Evolutionary conservation across 2,888 invertebrate species (phyloP).

Genomic region (Hecatera dysodea): DNA sequence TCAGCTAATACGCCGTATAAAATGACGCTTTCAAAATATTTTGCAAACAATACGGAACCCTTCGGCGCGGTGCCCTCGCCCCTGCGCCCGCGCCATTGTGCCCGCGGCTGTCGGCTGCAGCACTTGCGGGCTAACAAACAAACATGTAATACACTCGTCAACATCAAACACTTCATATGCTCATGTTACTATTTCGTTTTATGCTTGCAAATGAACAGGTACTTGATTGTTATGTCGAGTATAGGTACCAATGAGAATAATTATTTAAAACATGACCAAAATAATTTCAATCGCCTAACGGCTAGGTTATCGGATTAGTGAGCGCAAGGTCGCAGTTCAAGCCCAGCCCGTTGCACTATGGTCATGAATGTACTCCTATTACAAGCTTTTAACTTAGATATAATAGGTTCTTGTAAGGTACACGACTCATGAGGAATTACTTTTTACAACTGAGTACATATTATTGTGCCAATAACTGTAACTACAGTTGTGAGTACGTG

Average conservation of each 20-base stretch:
- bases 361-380: neutral
- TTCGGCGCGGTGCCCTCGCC: conserved; percentile 76
- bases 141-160: conserved; percentile 62
- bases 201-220: conserved; percentile 32
- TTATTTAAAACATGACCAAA: neutral
- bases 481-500: too few species aligned
- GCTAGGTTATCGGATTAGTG: neutral
- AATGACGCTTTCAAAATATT: conserved; percentile 91
- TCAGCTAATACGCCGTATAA: conserved; percentile 88
- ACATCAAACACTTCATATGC: conserved; percentile 59
- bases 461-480: neutral
- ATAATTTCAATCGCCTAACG: neutral
- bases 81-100: conserved; percentile 77
- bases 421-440: neutral
- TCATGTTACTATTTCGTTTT: conserved; percentile 40
- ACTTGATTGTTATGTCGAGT: conserved; percentile 1
- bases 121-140: conserved; percentile 72
- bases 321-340: neutral
- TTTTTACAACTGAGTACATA: neutral
- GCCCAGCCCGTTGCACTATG: neutral
- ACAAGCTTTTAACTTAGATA: neutral
- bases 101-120: conserved; percentile 81
- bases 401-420: too few species aligned
- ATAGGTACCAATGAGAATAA: neutral
- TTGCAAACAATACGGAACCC: conserved; percentile 89